phyloP scores from a whole-genome alignment of 2,888 invertebrate genomes.

The Autographa pulchrina region DNA sequence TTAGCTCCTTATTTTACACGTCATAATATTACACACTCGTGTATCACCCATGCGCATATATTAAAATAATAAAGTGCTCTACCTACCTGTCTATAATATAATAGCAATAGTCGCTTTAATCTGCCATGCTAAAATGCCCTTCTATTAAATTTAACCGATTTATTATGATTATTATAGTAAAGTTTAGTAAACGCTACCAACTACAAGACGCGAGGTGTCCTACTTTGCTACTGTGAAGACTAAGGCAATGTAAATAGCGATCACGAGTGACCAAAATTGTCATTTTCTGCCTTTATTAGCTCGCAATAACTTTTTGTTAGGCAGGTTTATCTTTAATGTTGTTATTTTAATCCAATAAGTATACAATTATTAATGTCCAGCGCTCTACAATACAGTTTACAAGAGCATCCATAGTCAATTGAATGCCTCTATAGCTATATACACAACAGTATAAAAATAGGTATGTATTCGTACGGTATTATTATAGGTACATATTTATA shows the following conservation, averaged over 20 bases:
- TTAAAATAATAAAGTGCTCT: background rate
- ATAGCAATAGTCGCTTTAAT: background rate
- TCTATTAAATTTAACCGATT: background rate
- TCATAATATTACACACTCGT: too few relatives aligned
- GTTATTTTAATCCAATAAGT: background rate
- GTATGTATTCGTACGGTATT: constrained; percentile 62
- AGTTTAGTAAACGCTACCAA: background rate
- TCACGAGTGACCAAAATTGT: background rate
- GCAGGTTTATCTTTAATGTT: background rate
- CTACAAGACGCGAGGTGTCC: background rate
- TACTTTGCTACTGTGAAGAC: background rate
- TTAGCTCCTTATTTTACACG: background rate
- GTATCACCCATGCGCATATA: too few relatives aligned
- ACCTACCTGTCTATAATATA: background rate
- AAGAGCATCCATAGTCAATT: constrained; percentile 41
- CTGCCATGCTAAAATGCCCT: background rate
- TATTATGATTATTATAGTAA: background rate
- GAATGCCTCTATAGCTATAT: constrained; percentile 27
- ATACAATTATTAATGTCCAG: background rate
- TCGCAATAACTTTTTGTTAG: background rate
- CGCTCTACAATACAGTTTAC: constrained; percentile 17
- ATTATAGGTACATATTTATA: constrained; percentile 60
- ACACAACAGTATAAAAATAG: constrained; percentile 62
- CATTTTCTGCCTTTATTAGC: background rate
- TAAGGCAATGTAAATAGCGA: background rate